Evolutionary conservation across 2,113 vertebrate genomes (phyloP).

Genomic region (Cephalophus harveyi): DNA sequence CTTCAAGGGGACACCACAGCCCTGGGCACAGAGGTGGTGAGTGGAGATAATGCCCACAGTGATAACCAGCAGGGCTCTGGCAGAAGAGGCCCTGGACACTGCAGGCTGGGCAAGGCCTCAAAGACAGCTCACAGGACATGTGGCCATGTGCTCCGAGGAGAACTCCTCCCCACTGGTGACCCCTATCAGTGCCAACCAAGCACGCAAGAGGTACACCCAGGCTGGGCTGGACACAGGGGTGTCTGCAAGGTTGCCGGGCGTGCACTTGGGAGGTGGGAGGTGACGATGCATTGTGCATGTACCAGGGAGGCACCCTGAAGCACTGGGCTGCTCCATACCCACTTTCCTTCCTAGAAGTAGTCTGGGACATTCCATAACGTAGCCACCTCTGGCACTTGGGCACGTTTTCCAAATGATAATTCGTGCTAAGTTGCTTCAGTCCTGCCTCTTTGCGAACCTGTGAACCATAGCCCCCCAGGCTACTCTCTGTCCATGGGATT

Average conservation of each 20-base stretch:
- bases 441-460: not conserved
- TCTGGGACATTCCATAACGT: not conserved
- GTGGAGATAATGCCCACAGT: slow-evolving; percentile 62
- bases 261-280: not conserved
- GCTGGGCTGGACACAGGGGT: not conserved
- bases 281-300: not conserved
- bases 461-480: not conserved
- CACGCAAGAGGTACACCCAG: not conserved
- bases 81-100: slow-evolving; percentile 54
- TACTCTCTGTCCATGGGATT: not conserved
- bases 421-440: not conserved
- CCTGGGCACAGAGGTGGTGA: slow-evolving; percentile 47
- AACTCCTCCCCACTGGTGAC: slow-evolving; percentile 24
- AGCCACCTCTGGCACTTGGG: not conserved
- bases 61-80: slow-evolving; percentile 66
- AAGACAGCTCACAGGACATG: not conserved
- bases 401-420: not conserved
- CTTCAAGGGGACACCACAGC: not conserved
- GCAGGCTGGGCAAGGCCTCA: slow-evolving; percentile 20
- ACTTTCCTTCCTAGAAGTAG: slow-evolving; percentile 9
- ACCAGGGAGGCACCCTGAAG: not conserved
- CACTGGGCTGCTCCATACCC: not conserved
- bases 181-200: slow-evolving; percentile 63
- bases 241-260: not conserved
- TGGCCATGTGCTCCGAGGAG: not conserved